A percentile compares a stretch with the other conserved stretches of the same genome.
phyloP scores from a whole-genome alignment of 2,888 invertebrate species.

The Platerodrilus igneus region DNA sequence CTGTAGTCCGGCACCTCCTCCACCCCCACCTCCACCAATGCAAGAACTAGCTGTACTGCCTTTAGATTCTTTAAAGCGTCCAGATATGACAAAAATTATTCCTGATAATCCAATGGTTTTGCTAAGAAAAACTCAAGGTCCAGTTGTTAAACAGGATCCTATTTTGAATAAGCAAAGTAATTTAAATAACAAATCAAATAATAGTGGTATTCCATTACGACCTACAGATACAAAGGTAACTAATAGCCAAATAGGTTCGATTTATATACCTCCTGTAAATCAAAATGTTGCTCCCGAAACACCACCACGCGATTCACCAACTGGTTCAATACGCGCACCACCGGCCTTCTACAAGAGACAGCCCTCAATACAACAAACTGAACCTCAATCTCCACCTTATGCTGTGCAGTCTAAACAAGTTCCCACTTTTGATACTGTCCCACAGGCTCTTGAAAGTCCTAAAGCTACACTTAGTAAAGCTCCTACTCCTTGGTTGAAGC shows the following conservation, averaged over 20 bases:
- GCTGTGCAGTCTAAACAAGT: constrained; percentile 4
- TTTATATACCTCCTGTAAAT: constrained; percentile 53
- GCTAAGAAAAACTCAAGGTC: constrained; percentile 63
- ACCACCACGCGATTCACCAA: constrained; percentile 9
- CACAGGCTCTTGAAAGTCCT: constrained; percentile 37
- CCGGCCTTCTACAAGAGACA: constrained; percentile 18
- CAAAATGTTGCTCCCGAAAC: constrained; percentile 8
- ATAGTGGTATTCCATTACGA: background rate
- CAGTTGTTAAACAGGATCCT: constrained; percentile 20
- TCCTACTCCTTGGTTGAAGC: constrained; percentile 57
- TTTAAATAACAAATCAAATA: constrained; percentile 38
- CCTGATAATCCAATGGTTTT: constrained; percentile 68
- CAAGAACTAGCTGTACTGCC: constrained; percentile 54
- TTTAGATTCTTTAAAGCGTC: constrained; percentile 54
- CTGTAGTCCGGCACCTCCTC: constrained; percentile 35
- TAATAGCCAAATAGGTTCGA: constrained; percentile 49
- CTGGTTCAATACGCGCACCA: constrained; percentile 1
- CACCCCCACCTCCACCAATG: constrained; percentile 56
- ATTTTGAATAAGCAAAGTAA: constrained; percentile 46
- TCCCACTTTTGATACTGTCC: constrained; percentile 23
- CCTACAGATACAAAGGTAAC: constrained; percentile 31
- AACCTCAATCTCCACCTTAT: constrained; percentile 7
- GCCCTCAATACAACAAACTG: constrained; percentile 8
- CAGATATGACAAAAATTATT: constrained; percentile 64
- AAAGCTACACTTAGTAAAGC: constrained; percentile 53